Evolutionary conservation across 2,888 invertebrate genomes (phyloP).

Genomic region (Mythimna ferrago): DNA sequence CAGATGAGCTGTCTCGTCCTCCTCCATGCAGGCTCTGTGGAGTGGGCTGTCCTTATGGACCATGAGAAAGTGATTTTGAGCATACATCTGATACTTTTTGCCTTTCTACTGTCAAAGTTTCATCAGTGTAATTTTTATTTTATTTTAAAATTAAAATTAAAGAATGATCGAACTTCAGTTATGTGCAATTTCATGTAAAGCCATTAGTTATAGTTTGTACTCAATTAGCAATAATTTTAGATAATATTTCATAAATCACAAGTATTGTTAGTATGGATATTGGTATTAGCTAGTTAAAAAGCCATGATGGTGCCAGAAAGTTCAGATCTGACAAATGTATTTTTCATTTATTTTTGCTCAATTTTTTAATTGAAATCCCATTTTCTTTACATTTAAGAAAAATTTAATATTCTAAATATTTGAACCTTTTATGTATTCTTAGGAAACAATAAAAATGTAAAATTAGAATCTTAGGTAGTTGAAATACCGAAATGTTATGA

Average conservation of each 20-base stretch:
- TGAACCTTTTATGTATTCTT: slow-evolving; percentile 3
- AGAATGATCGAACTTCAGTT: slow-evolving; percentile 27
- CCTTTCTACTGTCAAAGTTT: slow-evolving; percentile 59
- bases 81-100: not conserved
- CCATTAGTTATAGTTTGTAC: slow-evolving; percentile 55
- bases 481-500: slow-evolving; percentile 7
- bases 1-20: no score
- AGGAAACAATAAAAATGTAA: not conserved
- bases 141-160: slow-evolving; percentile 23
- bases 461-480: slow-evolving; percentile 10
- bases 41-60: no score
- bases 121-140: slow-evolving; percentile 35
- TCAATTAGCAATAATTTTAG: slow-evolving; percentile 58
- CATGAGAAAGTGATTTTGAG: not conserved
- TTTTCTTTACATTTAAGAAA: slow-evolving; percentile 12
- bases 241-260: slow-evolving; percentile 49
- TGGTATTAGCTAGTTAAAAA: slow-evolving; percentile 54
- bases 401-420: slow-evolving; percentile 9
- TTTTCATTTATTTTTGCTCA: slow-evolving; percentile 57
- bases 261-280: slow-evolving; percentile 44
- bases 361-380: slow-evolving; percentile 41
- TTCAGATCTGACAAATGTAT: slow-evolving; percentile 65
- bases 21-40: no score
- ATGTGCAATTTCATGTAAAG: slow-evolving; percentile 44
- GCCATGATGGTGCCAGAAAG: slow-evolving; percentile 78